These are phyloP conservation scores for Apistogramma diplotaenia DNA, from an alignment of 2,113 vertebrate genomes.

Conservation along the genomic window DNA sequence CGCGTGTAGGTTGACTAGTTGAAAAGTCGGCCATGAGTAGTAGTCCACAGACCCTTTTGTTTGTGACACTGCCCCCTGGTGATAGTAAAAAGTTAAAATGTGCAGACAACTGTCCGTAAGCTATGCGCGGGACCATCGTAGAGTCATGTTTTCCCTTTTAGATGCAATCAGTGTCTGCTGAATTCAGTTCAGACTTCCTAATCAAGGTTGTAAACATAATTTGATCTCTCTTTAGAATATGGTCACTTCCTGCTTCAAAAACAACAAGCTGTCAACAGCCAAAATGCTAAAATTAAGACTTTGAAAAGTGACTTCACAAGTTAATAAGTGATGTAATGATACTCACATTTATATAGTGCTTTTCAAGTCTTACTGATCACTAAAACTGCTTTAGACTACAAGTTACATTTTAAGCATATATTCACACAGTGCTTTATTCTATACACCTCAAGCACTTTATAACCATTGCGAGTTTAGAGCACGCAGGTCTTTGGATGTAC, in stretches of 20 bases:
- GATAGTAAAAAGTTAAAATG: no score
- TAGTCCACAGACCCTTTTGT: no score
- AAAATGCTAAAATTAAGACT: neutral
- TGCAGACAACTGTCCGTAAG: neutral
- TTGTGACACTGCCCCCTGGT: no score
- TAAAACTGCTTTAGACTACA: neutral
- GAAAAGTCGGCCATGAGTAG: no score
- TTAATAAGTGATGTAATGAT: neutral
- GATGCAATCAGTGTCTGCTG: neutral
- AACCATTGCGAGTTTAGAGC: neutral
- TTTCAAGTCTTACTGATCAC: neutral
- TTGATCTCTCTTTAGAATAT: neutral
- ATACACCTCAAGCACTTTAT: no score
- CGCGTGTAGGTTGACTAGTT: no score
- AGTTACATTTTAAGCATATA: neutral
- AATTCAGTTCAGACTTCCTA: neutral
- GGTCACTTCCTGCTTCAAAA: neutral
- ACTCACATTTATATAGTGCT: neutral
- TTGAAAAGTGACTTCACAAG: neutral
- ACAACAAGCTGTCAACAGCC: neutral
- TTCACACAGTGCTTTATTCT: neutral
- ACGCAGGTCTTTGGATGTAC: neutral
- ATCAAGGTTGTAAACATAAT: neutral
- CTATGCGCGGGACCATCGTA: neutral
- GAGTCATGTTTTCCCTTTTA: neutral